A percentile compares a stretch with the other conserved stretches of the same genome.
These are phyloP conservation scores for Morone chrysops DNA, from an alignment of 2,113 vertebrate species.

Conservation along the genomic window DNA sequence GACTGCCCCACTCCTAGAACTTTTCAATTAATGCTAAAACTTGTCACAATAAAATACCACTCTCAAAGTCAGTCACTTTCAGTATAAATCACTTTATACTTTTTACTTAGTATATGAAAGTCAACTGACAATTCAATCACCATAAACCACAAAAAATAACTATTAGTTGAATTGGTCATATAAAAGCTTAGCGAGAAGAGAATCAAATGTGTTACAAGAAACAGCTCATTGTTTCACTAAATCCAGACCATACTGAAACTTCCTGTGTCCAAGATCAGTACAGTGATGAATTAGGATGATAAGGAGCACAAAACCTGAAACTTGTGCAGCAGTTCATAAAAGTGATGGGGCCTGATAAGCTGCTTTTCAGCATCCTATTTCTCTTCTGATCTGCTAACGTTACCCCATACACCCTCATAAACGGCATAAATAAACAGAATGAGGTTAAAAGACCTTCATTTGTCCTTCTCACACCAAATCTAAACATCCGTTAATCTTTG, in stretches of 20 bases:
- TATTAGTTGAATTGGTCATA: neutral
- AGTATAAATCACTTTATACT: neutral
- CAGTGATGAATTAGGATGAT: neutral
- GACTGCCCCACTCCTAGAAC: neutral
- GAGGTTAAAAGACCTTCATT: constrained; percentile 7
- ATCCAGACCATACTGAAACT: neutral
- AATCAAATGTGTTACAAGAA: neutral
- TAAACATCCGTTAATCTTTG: constrained; percentile 55
- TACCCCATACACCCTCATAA: neutral
- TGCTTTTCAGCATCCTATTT: neutral
- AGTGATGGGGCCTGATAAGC: neutral
- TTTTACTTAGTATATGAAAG: neutral
- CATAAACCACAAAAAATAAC: neutral
- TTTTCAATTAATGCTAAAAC: neutral
- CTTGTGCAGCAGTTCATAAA: neutral
- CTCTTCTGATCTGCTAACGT: too few species aligned
- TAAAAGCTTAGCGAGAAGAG: neutral
- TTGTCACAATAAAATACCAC: neutral
- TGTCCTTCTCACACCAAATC: constrained; percentile 14
- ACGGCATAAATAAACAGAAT: constrained; percentile 22
- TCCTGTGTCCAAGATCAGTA: neutral
- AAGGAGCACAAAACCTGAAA: neutral
- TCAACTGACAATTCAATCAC: neutral
- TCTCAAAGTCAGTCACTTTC: neutral
- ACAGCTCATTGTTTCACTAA: neutral